A percentile compares a stretch with the other conserved stretches of the same genome.
Conservation (phyloP, 1,140 invertebrate genomes). For the Littorina saxatilis region DNA sequence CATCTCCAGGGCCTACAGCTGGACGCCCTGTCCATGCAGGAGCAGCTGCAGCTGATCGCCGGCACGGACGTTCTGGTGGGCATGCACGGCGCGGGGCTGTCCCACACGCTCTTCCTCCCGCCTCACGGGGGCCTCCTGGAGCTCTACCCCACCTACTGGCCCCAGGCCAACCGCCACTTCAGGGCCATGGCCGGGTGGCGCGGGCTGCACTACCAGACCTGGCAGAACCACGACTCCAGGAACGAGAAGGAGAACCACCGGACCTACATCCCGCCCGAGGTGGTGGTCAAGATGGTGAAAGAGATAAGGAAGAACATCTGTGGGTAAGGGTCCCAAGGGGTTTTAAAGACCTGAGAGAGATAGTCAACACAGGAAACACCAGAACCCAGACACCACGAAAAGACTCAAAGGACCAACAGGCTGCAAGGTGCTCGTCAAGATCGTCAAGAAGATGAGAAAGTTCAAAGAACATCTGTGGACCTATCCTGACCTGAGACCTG, state of each 20-base stretch:
- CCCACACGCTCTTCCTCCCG: conserved; percentile 94
- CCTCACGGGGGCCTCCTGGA: conserved; percentile 97
- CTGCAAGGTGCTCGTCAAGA: conserved; percentile 16
- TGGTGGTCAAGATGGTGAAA: conserved; percentile 37
- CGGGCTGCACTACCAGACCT: conserved; percentile 62
- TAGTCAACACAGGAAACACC: too few species aligned
- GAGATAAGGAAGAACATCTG: conserved; percentile 45
- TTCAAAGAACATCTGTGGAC: conserved; percentile 45
- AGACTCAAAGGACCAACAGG: too few species aligned
- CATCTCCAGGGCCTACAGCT: conserved; percentile 64
- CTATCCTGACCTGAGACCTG: too few species aligned
- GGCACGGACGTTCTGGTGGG: conserved; percentile 96
- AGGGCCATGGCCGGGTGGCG: conserved; percentile 68
- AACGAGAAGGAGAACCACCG: conserved; percentile 58
- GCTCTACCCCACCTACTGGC: conserved; percentile 80
- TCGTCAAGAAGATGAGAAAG: conserved; percentile 38
- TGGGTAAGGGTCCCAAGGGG: neutral
- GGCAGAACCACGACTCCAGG: conserved; percentile 59
- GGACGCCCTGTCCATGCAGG: conserved; percentile 58
- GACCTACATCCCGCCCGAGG: conserved; percentile 55
- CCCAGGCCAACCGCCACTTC: conserved; percentile 65
- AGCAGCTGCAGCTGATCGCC: conserved; percentile 62
- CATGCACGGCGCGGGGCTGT: conserved; percentile 97
- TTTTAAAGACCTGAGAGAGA: too few species aligned
- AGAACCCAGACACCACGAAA: too few species aligned